A percentile compares a stretch with the other conserved stretches of the same genome.
Evolutionary conservation across 2,888 invertebrate species (phyloP).

Genomic region (Lasius fuliginosus): DNA sequence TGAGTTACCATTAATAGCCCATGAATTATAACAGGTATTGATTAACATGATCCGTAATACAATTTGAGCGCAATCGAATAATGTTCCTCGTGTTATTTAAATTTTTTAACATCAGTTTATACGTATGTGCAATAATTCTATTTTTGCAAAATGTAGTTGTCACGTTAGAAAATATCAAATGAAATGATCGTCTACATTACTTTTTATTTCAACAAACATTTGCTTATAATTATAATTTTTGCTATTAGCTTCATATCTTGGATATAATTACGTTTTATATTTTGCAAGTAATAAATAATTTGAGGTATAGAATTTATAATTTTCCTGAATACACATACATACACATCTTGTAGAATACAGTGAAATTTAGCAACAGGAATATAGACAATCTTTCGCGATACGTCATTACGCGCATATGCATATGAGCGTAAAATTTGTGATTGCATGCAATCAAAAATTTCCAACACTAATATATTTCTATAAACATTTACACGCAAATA

Average conservation of each 20-base stretch:
- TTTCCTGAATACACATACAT: neutral
- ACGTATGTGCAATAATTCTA: neutral
- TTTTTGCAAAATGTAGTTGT: neutral
- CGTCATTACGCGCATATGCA: neutral
- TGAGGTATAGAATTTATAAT: neutral
- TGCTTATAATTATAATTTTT: neutral
- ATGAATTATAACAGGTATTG: neutral
- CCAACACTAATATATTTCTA: neutral
- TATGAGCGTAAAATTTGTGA: too few species aligned
- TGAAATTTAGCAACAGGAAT: neutral
- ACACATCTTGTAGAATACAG: neutral
- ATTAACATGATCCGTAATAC: neutral
- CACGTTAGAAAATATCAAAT: neutral
- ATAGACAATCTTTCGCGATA: neutral
- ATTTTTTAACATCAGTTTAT: neutral
- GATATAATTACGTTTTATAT: neutral
- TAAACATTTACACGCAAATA: conserved; percentile 39
- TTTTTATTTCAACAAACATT: neutral
- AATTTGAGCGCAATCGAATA: neutral
- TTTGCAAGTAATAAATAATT: neutral
- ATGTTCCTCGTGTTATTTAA: neutral
- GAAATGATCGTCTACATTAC: neutral
- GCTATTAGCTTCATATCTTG: neutral
- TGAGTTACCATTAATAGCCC: neutral
- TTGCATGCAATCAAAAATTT: neutral